phyloP scores from a whole-genome alignment of 2,888 invertebrate species.

The Pyrgus malvae region DNA sequence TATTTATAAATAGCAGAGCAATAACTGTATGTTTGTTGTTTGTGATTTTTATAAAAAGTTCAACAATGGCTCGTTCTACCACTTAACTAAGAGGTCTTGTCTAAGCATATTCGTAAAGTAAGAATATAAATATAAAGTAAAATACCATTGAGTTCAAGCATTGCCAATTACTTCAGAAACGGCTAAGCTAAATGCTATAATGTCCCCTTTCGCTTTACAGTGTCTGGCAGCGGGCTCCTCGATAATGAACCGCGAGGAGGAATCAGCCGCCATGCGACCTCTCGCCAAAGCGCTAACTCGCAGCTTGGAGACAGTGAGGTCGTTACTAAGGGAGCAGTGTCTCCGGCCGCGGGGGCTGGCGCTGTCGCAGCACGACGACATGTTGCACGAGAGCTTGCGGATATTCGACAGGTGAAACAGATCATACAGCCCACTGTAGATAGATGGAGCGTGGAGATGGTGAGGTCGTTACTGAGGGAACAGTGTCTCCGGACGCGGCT shows the following conservation, averaged over 20 bases:
- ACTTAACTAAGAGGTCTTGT: no score
- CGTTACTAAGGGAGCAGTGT: slow-evolving; percentile 93
- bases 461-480: slow-evolving; percentile 94
- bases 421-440: no score
- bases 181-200: no score
- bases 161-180: no score
- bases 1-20: no score
- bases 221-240: slow-evolving; percentile 99
- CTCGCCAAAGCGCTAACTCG: slow-evolving; percentile 98
- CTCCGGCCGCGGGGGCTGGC: slow-evolving; percentile 84
- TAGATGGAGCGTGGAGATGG: slow-evolving; percentile 96
- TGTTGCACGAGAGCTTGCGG: slow-evolving; percentile 90
- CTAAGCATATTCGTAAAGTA: no score
- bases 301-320: slow-evolving; percentile 95
- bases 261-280: slow-evolving; percentile 98
- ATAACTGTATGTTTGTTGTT: no score
- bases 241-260: slow-evolving; percentile 97
- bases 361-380: slow-evolving; percentile 83
- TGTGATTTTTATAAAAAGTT: no score
- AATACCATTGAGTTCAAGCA: no score
- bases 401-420: slow-evolving; percentile 92
- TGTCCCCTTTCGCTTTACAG: no score
- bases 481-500: slow-evolving; percentile 89
- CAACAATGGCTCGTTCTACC: no score
- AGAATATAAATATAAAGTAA: no score